Base-by-base conservation (phyloP, 2,888 invertebrate genomes). In the Lasioglossum villosulum region DNA sequence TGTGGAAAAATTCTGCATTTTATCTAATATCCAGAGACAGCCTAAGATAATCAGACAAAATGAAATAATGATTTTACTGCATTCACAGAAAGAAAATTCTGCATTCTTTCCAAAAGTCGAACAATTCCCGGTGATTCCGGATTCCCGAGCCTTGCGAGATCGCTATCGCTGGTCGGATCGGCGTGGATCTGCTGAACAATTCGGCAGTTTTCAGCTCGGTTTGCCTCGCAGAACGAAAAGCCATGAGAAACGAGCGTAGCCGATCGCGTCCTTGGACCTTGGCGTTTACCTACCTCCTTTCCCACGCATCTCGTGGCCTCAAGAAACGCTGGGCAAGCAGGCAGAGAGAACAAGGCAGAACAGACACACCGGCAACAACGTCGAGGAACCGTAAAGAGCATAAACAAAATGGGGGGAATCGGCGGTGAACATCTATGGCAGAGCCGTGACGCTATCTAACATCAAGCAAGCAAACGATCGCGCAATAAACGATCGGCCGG, bases 391-490 rank as follows among this genome's bases (percentile, higher is more conserved):
- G 63, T 27, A 52, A 23, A 30, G 66, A 30, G 34, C 30, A 30
- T 34, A 23, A 66, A 66, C 34, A 30, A 23, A 68, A n/a, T 23
- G 10, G 37, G 66, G 68, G 66, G 19, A 66, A 30, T 30, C 30
- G 39, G 23, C 34, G 68, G 39, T 23, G 68, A 77, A 76, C 76
- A 76, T 76, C 39, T 10, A 68, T 68, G 68, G 68, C 63, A 16
- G 30, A 23, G 68, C 52, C 19, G 70, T 27, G 48, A 56, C 27
- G n/a, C 39, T 63, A 45, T 52, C 16, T n/a, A 70, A 83, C 73
- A 74, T 70, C 48, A 23, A 84, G 59, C 83, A 74, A 68, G 77
- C 83, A 70, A 66, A 66, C 66, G 27, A 59, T 34, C 34, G 30
- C 16, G 23, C 52, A n/a, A 52, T 3, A 23, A 52, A 52, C 66